These are phyloP conservation scores for Trissolcus basalis DNA, from an alignment of 1,140 invertebrate genomes.

Conservation along the genomic window DNA sequence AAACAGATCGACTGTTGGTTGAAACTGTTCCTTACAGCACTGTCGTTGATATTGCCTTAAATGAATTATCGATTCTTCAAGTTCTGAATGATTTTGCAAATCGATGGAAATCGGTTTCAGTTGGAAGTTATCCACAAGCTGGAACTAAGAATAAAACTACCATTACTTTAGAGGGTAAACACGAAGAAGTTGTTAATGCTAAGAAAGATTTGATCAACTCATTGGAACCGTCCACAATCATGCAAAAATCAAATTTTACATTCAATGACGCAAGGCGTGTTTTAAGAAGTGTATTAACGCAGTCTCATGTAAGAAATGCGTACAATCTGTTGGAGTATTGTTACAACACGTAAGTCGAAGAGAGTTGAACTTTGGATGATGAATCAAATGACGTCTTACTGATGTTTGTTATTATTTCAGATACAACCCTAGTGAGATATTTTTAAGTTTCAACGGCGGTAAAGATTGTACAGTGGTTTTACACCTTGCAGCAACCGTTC, in stretches of 20 bases:
- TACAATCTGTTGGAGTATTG: conserved; percentile 66
- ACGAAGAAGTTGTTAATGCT: conserved; percentile 63
- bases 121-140: conserved; percentile 83
- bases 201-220: conserved; percentile 64
- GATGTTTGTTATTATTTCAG: conserved; percentile 46
- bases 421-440: conserved; percentile 84
- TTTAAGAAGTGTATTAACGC: conserved; percentile 5
- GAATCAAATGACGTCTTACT: background rate
- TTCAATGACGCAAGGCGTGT: conserved; percentile 43
- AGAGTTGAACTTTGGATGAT: background rate
- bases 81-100: conserved; percentile 77
- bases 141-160: conserved; percentile 72
- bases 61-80: conserved; percentile 78
- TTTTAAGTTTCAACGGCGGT: conserved; percentile 96
- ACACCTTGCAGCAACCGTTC: conserved; percentile 83
- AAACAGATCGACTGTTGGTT: conserved; percentile 39
- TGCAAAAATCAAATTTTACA: conserved; percentile 51
- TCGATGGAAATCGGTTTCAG: conserved; percentile 77
- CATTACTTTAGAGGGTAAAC: conserved; percentile 75
- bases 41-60: conserved; percentile 72
- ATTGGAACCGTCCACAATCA: conserved; percentile 40
- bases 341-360: conserved; percentile 64
- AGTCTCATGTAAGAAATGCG: conserved; percentile 61
- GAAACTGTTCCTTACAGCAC: conserved; percentile 38
- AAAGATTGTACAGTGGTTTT: conserved; percentile 97